These are phyloP conservation scores for Sphenopsis melanotis DNA, from an alignment of 2,797 vertebrate genomes.

Conservation along the genomic window DNA sequence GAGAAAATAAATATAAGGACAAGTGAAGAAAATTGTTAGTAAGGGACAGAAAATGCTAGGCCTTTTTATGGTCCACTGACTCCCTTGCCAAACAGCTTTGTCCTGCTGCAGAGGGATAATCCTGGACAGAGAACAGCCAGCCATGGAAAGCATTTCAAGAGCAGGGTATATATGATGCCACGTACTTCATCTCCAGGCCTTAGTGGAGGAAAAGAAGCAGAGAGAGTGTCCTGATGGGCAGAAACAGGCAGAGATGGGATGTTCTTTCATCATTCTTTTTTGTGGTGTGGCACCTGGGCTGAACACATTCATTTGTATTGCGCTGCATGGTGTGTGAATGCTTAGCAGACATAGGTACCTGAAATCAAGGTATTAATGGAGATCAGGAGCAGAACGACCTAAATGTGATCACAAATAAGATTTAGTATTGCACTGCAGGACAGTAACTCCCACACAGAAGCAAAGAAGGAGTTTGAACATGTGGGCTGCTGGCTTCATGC, in stretches of 20 bases:
- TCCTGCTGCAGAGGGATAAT: not conserved
- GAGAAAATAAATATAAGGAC: not conserved
- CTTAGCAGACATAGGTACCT: not conserved
- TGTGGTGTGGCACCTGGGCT: not conserved
- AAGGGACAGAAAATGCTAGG: not conserved
- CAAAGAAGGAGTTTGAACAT: accelerated
- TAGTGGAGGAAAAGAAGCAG: not conserved
- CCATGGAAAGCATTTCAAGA: not conserved
- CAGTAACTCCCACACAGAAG: not conserved
- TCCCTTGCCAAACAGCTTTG: not conserved
- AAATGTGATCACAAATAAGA: not conserved
- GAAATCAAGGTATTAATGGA: not conserved
- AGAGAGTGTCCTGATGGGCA: not conserved
- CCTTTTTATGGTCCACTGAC: not conserved
- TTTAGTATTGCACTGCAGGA: not conserved
- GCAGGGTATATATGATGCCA: not conserved
- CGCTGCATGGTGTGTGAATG: accelerated
- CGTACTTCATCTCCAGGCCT: not conserved
- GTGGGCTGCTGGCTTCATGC: not conserved
- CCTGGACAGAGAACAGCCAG: not conserved
- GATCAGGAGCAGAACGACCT: not conserved
- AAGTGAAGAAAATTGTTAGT: not conserved
- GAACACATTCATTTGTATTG: not conserved
- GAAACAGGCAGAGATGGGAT: not conserved
- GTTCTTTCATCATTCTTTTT: not conserved